Percentiles rank a stretch among this genome's conserved stretches.
Conservation (phyloP, 35 echinoderm and acorn worm species). For the Apostichopus californicus region DNA sequence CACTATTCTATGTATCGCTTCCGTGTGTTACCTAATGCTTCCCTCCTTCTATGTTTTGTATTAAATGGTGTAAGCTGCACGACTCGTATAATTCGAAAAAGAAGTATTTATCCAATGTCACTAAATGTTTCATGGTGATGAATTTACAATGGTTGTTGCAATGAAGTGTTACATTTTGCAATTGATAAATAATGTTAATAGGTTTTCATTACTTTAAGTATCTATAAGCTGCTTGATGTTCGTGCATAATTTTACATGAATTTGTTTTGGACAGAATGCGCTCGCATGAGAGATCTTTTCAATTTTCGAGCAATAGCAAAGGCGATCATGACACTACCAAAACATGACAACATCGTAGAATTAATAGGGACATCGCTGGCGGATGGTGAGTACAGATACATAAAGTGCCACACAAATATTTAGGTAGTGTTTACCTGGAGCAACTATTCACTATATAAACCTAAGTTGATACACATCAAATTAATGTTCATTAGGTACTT, state of each 20-base stretch:
- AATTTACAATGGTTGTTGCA: neutral
- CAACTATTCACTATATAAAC: no score
- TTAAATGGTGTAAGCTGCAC: neutral
- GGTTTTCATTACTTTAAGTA: neutral
- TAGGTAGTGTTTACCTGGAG: neutral
- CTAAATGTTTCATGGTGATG: neutral
- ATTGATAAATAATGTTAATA: neutral
- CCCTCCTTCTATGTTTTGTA: neutral
- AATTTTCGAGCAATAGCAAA: conserved; percentile 23
- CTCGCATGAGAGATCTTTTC: conserved; percentile 9
- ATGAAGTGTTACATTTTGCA: neutral
- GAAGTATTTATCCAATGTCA: neutral
- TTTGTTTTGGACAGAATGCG: neutral
- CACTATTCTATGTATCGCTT: neutral
- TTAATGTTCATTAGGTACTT: no score
- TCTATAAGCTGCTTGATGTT: neutral
- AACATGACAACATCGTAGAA: conserved; percentile 28
- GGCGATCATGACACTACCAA: neutral
- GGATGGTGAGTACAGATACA: neutral
- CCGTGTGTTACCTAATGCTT: neutral
- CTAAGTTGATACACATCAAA: neutral
- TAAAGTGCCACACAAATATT: neutral
- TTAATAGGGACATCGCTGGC: neutral
- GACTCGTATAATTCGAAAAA: neutral
- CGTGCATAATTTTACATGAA: neutral